Conservation (phyloP, 2,797 vertebrate genomes). For the Anabacerthia variegaticeps region DNA sequence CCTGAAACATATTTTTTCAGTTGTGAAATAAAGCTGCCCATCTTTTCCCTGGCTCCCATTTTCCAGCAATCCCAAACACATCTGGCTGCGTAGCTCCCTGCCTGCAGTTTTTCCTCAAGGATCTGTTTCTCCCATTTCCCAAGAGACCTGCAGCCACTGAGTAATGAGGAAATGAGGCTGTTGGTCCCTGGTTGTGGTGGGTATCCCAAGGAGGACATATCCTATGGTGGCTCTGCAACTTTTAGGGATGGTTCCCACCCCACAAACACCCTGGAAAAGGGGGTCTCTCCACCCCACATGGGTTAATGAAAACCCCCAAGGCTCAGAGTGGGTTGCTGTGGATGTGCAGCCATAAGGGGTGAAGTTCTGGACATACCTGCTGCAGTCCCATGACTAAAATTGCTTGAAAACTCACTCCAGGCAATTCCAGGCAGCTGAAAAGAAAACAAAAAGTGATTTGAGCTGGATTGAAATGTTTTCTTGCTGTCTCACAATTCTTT, state of each 20-base stretch:
- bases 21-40: neutral
- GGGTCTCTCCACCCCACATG: rapidly evolving
- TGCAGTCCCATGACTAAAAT: neutral
- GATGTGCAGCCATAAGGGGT: neutral
- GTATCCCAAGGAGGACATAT: neutral
- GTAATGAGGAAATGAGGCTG: neutral
- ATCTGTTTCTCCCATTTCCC: neutral
- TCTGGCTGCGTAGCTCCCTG: neutral
- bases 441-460: neutral
- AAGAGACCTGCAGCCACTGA: neutral
- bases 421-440: neutral
- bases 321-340: neutral
- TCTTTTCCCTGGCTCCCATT: neutral
- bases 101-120: neutral
- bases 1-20: neutral
- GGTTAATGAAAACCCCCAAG: neutral
- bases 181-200: neutral
- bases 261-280: rapidly evolving
- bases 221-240: neutral
- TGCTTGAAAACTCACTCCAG: neutral
- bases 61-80: neutral
- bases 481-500: neutral
- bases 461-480: neutral
- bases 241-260: neutral
- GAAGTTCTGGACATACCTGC: neutral